Conservation (phyloP, 2,113 vertebrate species). For the Phaethon lepturus region DNA sequence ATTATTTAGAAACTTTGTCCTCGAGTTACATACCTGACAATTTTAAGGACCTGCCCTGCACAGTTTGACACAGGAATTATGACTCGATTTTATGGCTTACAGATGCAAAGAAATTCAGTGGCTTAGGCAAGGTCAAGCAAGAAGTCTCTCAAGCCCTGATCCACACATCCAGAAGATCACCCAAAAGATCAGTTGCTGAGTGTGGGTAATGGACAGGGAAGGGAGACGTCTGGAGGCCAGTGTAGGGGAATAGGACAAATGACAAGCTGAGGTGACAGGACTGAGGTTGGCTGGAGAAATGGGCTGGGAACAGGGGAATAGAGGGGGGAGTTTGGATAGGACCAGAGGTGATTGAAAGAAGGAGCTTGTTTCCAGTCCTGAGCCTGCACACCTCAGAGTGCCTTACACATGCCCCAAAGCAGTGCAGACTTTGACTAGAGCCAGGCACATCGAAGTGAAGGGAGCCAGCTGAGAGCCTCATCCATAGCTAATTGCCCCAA, state of each 20-base stretch:
- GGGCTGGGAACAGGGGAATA: neutral
- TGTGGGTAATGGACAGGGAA: neutral
- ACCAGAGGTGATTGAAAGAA: neutral
- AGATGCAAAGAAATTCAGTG: neutral
- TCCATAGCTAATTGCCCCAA: neutral
- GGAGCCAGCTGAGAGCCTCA: neutral
- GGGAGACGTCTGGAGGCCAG: neutral
- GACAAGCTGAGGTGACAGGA: neutral
- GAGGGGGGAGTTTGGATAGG: neutral
- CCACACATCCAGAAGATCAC: neutral
- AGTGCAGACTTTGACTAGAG: neutral
- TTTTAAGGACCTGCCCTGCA: neutral
- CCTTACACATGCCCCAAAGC: neutral
- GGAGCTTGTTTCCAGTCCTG: neutral
- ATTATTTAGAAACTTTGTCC: neutral
- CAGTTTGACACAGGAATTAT: neutral
- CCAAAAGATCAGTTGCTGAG: neutral
- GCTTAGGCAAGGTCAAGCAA: neutral
- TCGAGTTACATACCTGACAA: fast-evolving
- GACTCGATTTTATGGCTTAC: neutral
- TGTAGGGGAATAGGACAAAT: neutral
- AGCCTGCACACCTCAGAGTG: neutral
- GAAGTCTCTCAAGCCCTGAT: neutral
- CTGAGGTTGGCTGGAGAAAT: neutral
- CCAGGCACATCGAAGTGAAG: neutral